These are phyloP conservation scores for Antigone vipio DNA, from an alignment of 2,113 vertebrate genomes.

Conservation along the genomic window DNA sequence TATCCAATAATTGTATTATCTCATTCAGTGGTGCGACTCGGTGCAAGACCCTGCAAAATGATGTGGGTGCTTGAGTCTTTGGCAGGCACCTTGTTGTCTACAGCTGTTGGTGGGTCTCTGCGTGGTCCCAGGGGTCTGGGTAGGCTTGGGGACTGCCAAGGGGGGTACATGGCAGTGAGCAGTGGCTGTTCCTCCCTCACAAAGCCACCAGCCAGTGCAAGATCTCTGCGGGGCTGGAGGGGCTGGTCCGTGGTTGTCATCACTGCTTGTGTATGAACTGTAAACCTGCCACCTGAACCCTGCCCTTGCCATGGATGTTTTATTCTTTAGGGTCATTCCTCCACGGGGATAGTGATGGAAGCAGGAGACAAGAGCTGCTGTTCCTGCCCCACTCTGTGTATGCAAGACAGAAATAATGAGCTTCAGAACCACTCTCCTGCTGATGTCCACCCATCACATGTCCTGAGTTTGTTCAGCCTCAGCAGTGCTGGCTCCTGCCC, in stretches of 20 bases:
- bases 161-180: neutral
- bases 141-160: neutral
- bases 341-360: neutral
- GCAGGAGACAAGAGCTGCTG: neutral
- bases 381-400: neutral
- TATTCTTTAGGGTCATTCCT: neutral
- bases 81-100: neutral
- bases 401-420: neutral
- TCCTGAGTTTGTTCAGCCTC: neutral
- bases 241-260: neutral
- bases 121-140: accelerated
- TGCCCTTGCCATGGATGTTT: neutral
- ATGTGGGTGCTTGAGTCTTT: neutral
- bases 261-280: neutral
- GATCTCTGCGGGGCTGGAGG: neutral
- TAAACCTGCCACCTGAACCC: neutral
- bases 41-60: neutral
- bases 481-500: neutral
- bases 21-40: neutral
- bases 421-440: neutral
- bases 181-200: neutral
- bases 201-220: neutral
- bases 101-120: neutral
- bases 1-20: conserved; percentile 63
- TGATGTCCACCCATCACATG: neutral